Conservation (phyloP, 1,140 invertebrate species). For the Scaptomyza graminum region DNA sequence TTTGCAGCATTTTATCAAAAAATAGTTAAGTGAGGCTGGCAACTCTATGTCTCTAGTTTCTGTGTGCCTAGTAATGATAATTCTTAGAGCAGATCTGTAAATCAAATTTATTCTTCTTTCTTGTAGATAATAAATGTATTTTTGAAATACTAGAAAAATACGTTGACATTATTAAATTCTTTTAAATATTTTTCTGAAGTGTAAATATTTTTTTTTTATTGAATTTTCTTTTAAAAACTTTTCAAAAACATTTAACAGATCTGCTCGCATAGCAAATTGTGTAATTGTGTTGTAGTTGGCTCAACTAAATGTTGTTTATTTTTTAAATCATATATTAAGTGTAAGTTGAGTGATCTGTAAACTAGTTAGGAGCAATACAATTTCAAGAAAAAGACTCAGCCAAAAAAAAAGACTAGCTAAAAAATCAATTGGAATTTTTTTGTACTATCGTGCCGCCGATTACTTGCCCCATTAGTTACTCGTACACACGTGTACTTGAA, state of each 20-base stretch:
- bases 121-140: too few species aligned
- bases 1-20: too few species aligned
- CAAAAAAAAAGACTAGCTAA: slow-evolving; percentile 46
- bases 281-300: slow-evolving; percentile 40
- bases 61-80: slow-evolving; percentile 36
- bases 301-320: slow-evolving; percentile 9
- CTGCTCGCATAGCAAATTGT: slow-evolving; percentile 4
- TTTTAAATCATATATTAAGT: slow-evolving; percentile 29
- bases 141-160: background rate
- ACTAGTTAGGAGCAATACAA: slow-evolving; percentile 35
- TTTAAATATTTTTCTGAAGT: too few species aligned
- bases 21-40: slow-evolving; percentile 32
- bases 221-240: too few species aligned
- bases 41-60: slow-evolving; percentile 38
- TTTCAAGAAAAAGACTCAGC: slow-evolving; percentile 49
- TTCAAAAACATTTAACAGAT: slow-evolving; percentile 1
- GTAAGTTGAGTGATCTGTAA: slow-evolving; percentile 51
- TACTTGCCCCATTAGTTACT: slow-evolving; percentile 38
- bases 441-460: slow-evolving; percentile 23
- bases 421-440: slow-evolving; percentile 25
- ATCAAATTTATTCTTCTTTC: slow-evolving; percentile 6
- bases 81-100: slow-evolving; percentile 32
- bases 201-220: too few species aligned
- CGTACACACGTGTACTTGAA: slow-evolving; percentile 28
- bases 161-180: too few species aligned